Conservation (phyloP, 2,797 vertebrate species). For the Cryptoblepharus egeriae region DNA sequence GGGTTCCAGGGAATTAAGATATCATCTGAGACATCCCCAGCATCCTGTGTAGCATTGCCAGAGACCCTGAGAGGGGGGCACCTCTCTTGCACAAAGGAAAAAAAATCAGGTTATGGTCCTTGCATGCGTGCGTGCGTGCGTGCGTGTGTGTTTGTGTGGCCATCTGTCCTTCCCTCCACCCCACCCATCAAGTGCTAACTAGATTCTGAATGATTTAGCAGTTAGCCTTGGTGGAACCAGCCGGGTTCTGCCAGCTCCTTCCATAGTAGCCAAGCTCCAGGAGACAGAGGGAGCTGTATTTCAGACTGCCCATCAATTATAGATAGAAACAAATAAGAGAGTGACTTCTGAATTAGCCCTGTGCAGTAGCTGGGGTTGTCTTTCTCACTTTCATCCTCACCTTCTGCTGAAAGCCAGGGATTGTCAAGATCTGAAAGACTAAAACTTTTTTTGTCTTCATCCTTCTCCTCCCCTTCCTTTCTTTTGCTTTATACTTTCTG, state of each 20-base stretch:
- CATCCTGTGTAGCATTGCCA: background rate
- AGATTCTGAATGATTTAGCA: constrained; percentile 42
- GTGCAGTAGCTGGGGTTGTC: constrained; percentile 42
- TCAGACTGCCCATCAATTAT: constrained; percentile 73
- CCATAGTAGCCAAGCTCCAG: constrained; percentile 56
- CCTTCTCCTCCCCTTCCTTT: background rate
- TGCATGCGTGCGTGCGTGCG: no score
- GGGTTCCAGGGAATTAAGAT: no score
- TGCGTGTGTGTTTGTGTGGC: no score
- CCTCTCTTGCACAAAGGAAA: no score
- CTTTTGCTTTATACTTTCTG: constrained; percentile 54
- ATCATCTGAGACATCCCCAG: background rate
- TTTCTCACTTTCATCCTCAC: constrained; percentile 19
- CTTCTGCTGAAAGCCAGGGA: constrained; percentile 26
- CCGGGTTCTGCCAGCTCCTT: constrained; percentile 48
- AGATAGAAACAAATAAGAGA: constrained; percentile 76
- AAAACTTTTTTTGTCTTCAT: constrained; percentile 64
- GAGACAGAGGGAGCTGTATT: constrained; percentile 66
- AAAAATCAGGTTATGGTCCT: no score
- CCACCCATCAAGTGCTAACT: background rate
- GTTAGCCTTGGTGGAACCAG: constrained; percentile 39
- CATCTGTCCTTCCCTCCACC: background rate
- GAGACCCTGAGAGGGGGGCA: background rate
- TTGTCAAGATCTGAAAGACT: constrained; percentile 52
- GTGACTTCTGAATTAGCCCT: constrained; percentile 60